Conservation (phyloP, 2,888 invertebrate genomes). For the Hypsopygia costalis region DNA sequence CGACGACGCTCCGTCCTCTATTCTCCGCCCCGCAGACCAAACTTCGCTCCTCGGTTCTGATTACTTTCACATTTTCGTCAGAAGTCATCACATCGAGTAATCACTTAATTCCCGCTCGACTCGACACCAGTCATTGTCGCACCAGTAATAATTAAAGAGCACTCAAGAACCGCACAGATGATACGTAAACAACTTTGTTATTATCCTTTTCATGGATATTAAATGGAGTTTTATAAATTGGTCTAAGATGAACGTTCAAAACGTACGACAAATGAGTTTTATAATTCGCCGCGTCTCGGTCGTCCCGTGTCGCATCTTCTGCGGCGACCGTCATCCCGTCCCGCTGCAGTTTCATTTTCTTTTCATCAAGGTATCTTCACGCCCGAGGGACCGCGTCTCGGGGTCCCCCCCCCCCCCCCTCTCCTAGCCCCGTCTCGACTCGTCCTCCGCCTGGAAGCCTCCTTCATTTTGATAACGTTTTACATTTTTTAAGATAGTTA, state of each 20-base stretch:
- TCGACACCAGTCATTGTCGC: too few species aligned
- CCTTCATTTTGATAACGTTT: conserved; percentile 48
- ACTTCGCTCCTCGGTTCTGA: not conserved
- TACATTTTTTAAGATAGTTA: conserved; percentile 36
- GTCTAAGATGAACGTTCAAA: too few species aligned
- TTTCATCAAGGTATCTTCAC: conserved; percentile 65
- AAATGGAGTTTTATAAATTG: too few species aligned
- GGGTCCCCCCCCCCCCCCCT: conserved; percentile 12
- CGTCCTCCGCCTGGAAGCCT: conserved; percentile 11
- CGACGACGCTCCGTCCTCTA: too few species aligned
- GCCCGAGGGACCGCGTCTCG: conserved; percentile 48
- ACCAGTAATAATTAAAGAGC: too few species aligned
- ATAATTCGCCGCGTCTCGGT: not conserved
- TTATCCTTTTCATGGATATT: too few species aligned
- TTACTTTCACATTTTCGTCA: not conserved
- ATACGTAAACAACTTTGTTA: too few species aligned
- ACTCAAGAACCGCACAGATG: too few species aligned
- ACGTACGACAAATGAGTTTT: too few species aligned
- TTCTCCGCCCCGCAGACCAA: too few species aligned
- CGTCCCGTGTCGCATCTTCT: not conserved
- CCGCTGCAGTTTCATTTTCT: conserved; percentile 55
- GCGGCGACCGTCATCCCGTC: conserved; percentile 33
- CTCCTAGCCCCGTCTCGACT: not conserved
- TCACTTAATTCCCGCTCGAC: not conserved
- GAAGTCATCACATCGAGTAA: not conserved